Evolutionary conservation across 2,888 invertebrate genomes (phyloP), one percentile per base, ranked within the genome.

Genomic region (Archaeoteleia sp.): DNA sequence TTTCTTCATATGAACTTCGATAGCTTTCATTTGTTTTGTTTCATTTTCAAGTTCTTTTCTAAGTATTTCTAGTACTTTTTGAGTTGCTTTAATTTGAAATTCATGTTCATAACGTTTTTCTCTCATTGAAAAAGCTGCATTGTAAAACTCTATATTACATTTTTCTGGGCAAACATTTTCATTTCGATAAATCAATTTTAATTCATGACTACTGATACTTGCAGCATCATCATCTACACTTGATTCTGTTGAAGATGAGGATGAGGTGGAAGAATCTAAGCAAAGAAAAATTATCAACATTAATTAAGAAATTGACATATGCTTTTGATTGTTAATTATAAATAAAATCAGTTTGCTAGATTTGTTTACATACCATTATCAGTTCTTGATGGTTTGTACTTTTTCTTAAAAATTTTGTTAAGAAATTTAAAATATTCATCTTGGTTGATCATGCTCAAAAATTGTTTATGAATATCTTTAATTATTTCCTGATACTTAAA

Each of bases 361-460:
- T n/a, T n/a, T n/a, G n/a, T n/a, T n/a, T n/a, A 51, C 48, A 14
- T 46, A 86, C 88, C 89, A 55, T 88, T 87, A 2, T 88, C 88
- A 40, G 2, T 87, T 77, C 92, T 92, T 0, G 90, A 90, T 3
- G 91, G 89, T 67, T 92, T 92, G 77, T 91, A 93, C 78, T 93
- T 94, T 81, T 94, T 96, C 79, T 91, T 93, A 78, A 92, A 96
- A 53, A 96, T 94, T 76, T 91, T 90, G 12, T 90, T 88, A 32
- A 96, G 84, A 79, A 95, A 95, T 74, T 92, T 91, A 3, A 89
- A 89, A 81, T 93, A 95, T 80, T 93, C 94, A 78, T 92, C 92
- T 49, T 93, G 91, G 32, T 87, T 88, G 0, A 90, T 88, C 4
- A 88, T 86, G 17, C 84, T 86, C 51, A 88, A 87, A 77, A 92